phyloP scores from a whole-genome alignment of 1,140 invertebrate species.

The Bombus confusus region DNA sequence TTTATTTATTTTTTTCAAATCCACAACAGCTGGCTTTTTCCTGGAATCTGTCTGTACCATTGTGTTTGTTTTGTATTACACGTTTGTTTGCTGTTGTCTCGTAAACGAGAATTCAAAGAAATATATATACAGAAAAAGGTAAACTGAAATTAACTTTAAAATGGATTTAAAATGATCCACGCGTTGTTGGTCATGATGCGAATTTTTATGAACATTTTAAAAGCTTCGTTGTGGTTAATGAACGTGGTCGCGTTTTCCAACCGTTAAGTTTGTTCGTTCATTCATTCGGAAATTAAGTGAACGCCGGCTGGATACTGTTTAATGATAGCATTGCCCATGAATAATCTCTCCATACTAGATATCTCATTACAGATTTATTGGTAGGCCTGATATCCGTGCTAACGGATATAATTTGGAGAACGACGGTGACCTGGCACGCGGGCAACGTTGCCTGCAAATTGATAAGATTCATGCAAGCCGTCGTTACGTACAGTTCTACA shows the following conservation, averaged over 20 bases:
- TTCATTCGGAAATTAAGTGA: conserved; percentile 27
- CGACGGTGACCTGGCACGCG: conserved; percentile 92
- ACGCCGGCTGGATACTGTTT: not conserved
- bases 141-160: not conserved
- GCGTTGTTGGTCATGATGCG: not conserved
- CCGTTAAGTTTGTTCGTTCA: not conserved
- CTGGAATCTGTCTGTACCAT: accelerated
- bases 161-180: not conserved
- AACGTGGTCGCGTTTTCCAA: not conserved
- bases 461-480: conserved; percentile 91
- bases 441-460: conserved; percentile 95
- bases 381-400: conserved; percentile 93
- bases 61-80: too few relatives aligned
- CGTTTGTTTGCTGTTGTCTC: too few relatives aligned
- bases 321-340: conserved; percentile 34
- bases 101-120: too few relatives aligned
- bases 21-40: too few relatives aligned
- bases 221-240: not conserved
- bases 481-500: conserved; percentile 96
- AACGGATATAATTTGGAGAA: conserved; percentile 94
- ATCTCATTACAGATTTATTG: conserved; percentile 88
- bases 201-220: not conserved
- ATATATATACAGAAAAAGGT: not conserved
- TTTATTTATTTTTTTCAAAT: not conserved
- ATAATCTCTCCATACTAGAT: conserved; percentile 13